Conservation (phyloP, 2,888 invertebrate genomes). For the Eilema griseolum region DNA sequence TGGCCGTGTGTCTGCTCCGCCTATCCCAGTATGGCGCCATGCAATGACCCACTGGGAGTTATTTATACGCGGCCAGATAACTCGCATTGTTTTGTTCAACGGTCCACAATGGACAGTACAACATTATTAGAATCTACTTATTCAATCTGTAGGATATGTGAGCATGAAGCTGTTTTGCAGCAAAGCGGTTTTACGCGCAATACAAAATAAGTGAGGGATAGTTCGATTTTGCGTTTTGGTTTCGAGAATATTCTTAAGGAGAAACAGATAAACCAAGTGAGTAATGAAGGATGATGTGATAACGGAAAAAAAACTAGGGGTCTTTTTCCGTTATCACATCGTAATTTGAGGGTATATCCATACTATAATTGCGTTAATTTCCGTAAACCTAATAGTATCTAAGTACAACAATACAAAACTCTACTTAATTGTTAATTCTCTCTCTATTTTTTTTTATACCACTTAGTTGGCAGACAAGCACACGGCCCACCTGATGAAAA, state of each 20-base stretch:
- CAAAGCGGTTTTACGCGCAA: slow-evolving; percentile 8
- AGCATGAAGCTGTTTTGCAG: slow-evolving; percentile 24
- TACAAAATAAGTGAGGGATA: neutral
- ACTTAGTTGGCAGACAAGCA: too few species aligned
- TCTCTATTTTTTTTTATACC: too few species aligned
- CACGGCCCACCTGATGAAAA: too few species aligned
- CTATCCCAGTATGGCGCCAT: slow-evolving; percentile 53
- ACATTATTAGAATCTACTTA: slow-evolving; percentile 48
- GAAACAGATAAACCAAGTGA: too few species aligned
- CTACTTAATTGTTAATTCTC: too few species aligned
- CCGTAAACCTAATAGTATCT: neutral
- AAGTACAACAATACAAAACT: neutral
- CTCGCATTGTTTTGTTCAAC: slow-evolving; percentile 57
- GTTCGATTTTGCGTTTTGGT: neutral
- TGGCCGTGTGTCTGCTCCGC: slow-evolving; percentile 30
- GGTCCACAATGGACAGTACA: slow-evolving; percentile 47
- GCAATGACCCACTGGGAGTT: slow-evolving; percentile 62
- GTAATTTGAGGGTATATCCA: neutral
- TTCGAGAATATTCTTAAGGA: neutral
- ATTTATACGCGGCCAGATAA: slow-evolving; percentile 59
- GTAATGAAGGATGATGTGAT: too few species aligned
- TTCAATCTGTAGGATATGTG: slow-evolving; percentile 45
- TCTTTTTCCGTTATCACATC: too few species aligned
- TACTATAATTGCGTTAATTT: neutral
- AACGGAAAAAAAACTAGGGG: too few species aligned